Conservation (phyloP, 1,140 invertebrate species). For the Tetramorium parvispinum region DNA sequence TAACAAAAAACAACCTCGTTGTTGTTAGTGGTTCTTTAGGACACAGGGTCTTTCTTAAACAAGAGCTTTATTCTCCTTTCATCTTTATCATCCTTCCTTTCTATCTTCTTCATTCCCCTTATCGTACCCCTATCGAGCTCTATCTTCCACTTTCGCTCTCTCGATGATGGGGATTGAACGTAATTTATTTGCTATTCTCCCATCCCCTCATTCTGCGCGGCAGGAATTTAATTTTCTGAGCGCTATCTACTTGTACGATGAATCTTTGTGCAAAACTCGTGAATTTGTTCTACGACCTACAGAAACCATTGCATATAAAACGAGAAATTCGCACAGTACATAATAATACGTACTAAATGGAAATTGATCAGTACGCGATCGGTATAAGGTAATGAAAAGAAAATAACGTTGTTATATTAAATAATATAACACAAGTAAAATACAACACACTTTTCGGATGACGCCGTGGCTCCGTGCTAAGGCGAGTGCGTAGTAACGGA, state of each 20-base stretch:
- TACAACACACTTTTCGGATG: too few relatives aligned
- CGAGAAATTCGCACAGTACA: not conserved
- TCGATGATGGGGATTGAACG: slow-evolving; percentile 72
- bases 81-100: slow-evolving; percentile 36
- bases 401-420: not conserved
- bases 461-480: too few relatives aligned
- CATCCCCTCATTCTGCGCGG: slow-evolving; percentile 40
- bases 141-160: slow-evolving; percentile 36
- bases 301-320: not conserved
- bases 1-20: slow-evolving; percentile 60
- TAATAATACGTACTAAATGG: not conserved
- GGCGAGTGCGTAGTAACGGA: too few relatives aligned
- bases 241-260: slow-evolving; percentile 62
- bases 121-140: slow-evolving; percentile 30
- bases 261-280: slow-evolving; percentile 66
- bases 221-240: slow-evolving; percentile 70
- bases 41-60: slow-evolving; percentile 20
- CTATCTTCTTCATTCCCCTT: slow-evolving; percentile 26
- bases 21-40: slow-evolving; percentile 69
- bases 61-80: slow-evolving; percentile 40
- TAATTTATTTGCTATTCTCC: slow-evolving; percentile 77
- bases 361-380: not conserved
- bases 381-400: not conserved
- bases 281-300: not conserved
- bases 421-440: not conserved